These are phyloP conservation scores for Heliopora coerulea DNA, from an alignment of 92 coral and sea anemone species.

Conservation along the genomic window DNA sequence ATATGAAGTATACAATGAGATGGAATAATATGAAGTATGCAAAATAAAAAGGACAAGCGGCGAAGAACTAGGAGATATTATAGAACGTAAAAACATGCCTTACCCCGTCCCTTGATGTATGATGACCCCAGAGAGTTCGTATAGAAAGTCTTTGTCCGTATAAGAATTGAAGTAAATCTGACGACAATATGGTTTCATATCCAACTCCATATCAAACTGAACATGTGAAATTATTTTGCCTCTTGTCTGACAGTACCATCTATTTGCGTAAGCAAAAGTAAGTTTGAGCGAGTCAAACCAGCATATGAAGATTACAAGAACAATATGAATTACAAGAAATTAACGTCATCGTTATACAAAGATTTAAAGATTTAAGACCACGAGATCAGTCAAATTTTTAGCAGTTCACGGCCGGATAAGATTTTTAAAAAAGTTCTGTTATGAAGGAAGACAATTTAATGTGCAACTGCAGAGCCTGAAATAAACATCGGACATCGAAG, in stretches of 20 bases:
- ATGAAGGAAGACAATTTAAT: too few species aligned
- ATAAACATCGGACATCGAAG: too few species aligned
- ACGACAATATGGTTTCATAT: slow-evolving; percentile 41
- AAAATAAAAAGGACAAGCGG: too few species aligned
- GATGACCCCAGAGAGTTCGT: slow-evolving; percentile 33
- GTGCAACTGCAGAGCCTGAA: too few species aligned
- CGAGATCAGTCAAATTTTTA: too few species aligned
- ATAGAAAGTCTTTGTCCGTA: slow-evolving; percentile 30
- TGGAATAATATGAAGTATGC: neutral
- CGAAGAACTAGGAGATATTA: too few species aligned
- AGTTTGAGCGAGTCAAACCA: neutral
- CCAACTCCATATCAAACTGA: slow-evolving; percentile 27
- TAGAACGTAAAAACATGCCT: neutral
- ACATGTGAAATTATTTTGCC: slow-evolving; percentile 39
- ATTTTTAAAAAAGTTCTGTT: too few species aligned
- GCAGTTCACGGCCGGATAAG: too few species aligned
- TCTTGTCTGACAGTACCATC: slow-evolving; percentile 40
- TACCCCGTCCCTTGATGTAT: slow-evolving; percentile 42
- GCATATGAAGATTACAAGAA: neutral
- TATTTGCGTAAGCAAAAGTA: neutral
- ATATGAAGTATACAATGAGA: too few species aligned
- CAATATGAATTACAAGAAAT: too few species aligned
- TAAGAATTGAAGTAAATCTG: slow-evolving; percentile 10
- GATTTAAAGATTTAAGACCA: too few species aligned
- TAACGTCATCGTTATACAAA: too few species aligned